Percentiles rank a stretch among this genome's conserved stretches.
Evolutionary conservation across 2,113 vertebrate species (phyloP).

Genomic region (Xiphias gladius): DNA sequence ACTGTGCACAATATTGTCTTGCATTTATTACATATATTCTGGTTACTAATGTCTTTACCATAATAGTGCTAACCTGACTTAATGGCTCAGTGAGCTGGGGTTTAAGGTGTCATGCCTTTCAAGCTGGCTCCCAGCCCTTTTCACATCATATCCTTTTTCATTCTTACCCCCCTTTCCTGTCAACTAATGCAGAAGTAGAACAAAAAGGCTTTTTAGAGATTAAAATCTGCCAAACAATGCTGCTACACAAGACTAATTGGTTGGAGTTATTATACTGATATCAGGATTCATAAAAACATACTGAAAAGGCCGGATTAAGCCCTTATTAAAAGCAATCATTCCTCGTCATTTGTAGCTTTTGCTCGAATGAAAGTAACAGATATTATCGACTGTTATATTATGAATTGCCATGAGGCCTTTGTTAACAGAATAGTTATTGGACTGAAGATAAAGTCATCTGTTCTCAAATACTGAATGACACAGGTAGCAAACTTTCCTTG

Average conservation of each 20-base stretch:
- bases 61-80: conserved; percentile 18
- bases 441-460: conserved; percentile 24
- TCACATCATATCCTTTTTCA: background rate
- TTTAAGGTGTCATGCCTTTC: background rate
- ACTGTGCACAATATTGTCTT: conserved; percentile 58
- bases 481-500: background rate
- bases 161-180: background rate
- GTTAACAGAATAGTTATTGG: conserved; percentile 41
- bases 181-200: background rate
- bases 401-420: conserved; percentile 46
- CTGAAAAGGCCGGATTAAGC: conserved; percentile 48
- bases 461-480: conserved; percentile 34
- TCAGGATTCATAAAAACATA: conserved; percentile 44
- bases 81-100: conserved; percentile 5
- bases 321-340: conserved; percentile 69
- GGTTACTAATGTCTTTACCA: conserved; percentile 17
- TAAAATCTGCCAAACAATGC: conserved; percentile 51
- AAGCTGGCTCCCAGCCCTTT: background rate
- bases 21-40: conserved; percentile 54
- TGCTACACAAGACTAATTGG: conserved; percentile 35
- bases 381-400: conserved; percentile 3
- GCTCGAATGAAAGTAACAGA: conserved; percentile 44
- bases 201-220: conserved; percentile 45
- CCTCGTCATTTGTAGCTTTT: conserved; percentile 36
- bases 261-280: conserved; percentile 42